phyloP scores from a whole-genome alignment of 2,888 invertebrate genomes.

The Mythimna albipuncta region DNA sequence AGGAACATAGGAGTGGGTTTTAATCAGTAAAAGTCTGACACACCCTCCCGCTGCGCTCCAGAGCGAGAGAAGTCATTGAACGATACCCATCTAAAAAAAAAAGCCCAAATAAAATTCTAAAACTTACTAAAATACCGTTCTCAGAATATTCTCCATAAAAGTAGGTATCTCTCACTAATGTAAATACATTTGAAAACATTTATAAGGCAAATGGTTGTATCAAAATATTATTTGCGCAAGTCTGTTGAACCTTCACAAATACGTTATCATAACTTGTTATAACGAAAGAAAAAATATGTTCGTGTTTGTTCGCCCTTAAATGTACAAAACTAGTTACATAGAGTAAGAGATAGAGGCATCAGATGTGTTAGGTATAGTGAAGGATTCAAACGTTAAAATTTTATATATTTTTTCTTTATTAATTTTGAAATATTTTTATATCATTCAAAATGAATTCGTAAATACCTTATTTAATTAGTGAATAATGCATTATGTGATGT shows the following conservation, averaged over 20 bases:
- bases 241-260: slow-evolving; percentile 80
- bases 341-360: slow-evolving; percentile 58
- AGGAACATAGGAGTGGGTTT: no score
- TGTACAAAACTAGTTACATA: slow-evolving; percentile 64
- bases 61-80: no score
- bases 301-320: slow-evolving; percentile 78
- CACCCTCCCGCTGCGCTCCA: no score
- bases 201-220: slow-evolving; percentile 75
- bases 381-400: no score
- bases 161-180: slow-evolving; percentile 49
- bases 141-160: slow-evolving; percentile 30
- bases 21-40: no score
- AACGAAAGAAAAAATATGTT: slow-evolving; percentile 78
- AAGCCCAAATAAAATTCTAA: slow-evolving; percentile 5
- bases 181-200: slow-evolving; percentile 66
- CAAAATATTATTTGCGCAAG: slow-evolving; percentile 78
- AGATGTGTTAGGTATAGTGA: neutral
- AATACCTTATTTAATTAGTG: no score
- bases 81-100: no score
- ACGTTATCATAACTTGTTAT: slow-evolving; percentile 83
- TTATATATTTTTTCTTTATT: no score
- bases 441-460: no score
- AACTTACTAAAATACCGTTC: slow-evolving; percentile 13
- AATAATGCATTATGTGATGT: no score
- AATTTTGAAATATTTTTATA: no score